Base-by-base conservation (phyloP, 2,888 invertebrate genomes). In the Diarsia brunnea region DNA sequence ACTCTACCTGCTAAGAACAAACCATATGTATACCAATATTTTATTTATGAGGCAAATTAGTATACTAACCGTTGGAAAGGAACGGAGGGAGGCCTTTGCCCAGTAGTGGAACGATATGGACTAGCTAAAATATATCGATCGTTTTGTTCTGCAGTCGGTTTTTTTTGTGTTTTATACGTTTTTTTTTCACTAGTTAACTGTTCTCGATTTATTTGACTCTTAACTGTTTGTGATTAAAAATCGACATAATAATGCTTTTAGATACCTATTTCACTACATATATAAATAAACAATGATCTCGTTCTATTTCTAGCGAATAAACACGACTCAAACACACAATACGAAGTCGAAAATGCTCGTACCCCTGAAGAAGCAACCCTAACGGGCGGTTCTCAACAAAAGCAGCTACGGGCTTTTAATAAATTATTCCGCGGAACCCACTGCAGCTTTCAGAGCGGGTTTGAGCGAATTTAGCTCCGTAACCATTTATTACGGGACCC, bases 371-470 rank as follows among this genome's bases (percentile, higher is more conserved):
- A 69, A 78, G 74, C 89, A 91, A 78, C 92, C 92, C 92, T 91
- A 84, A 78, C 74, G 7, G 78, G 65, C 84, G 88, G 89, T 86
- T 87, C 85, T 89, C 91, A 90, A 93, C 93, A 92, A 93, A 92
- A 90, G 91, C 91, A 89, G 88, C 87, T 87, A 87, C 89, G 90
- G 91, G 89, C 93, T 92, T 93, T 94, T 94, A 94, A 94, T 95
- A 94, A 94, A 95, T 94, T 93, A 94, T 94, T 94, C 93, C 85
- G 84, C 88, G 87, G 90, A 87, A 89, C 90, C 89, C 90, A 89
- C 88, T 90, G 90, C 90, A 91, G 93, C 91, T 91, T 90, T 91
- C 91, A 91, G 90, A 85, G 85, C 85, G 83, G 88, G 88, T 89
- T 88, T 88, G 87, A 86, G 89, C 88, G 90, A 91, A 89, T 91